Evolutionary conservation across 2,797 vertebrate species (phyloP).

Genomic region (Antrozous pallidus): DNA sequence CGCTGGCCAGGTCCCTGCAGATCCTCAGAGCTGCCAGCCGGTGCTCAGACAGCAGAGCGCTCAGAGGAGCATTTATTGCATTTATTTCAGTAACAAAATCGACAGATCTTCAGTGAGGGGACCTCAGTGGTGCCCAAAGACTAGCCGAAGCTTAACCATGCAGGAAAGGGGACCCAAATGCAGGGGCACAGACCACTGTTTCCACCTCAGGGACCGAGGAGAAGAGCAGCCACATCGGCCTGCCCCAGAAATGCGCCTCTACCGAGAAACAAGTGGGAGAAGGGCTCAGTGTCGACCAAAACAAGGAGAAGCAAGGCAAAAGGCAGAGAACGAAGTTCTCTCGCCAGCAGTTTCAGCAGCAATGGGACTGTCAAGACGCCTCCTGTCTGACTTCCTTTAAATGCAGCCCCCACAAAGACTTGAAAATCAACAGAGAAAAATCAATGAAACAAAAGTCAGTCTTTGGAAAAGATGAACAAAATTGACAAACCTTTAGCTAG

Average conservation of each 20-base stretch:
- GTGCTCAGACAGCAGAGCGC: not conserved
- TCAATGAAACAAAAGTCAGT: not conserved
- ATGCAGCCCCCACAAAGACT: not conserved
- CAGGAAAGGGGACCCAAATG: not conserved
- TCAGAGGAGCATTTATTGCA: not conserved
- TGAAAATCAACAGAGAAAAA: not conserved
- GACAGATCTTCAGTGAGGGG: not conserved
- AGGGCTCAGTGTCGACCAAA: rapidly evolving
- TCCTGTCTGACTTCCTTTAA: not conserved
- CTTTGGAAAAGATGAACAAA: not conserved
- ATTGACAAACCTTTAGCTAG: too few relatives aligned
- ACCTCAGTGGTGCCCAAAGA: not conserved
- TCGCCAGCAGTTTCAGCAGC: not conserved
- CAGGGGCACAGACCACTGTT: not conserved
- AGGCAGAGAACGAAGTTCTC: not conserved
- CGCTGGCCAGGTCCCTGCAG: not conserved
- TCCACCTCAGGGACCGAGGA: not conserved
- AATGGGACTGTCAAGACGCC: not conserved
- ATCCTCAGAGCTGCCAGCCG: rapidly evolving
- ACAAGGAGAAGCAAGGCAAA: not conserved
- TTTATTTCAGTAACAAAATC: not conserved
- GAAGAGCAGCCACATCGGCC: not conserved
- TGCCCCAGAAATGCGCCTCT: not conserved
- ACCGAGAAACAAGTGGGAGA: not conserved
- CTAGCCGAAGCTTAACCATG: not conserved